A percentile compares a stretch with the other conserved stretches of the same genome.
These are phyloP conservation scores for Habropoda laboriosa DNA, from an alignment of 1,140 invertebrate genomes.

Conservation along the genomic window DNA sequence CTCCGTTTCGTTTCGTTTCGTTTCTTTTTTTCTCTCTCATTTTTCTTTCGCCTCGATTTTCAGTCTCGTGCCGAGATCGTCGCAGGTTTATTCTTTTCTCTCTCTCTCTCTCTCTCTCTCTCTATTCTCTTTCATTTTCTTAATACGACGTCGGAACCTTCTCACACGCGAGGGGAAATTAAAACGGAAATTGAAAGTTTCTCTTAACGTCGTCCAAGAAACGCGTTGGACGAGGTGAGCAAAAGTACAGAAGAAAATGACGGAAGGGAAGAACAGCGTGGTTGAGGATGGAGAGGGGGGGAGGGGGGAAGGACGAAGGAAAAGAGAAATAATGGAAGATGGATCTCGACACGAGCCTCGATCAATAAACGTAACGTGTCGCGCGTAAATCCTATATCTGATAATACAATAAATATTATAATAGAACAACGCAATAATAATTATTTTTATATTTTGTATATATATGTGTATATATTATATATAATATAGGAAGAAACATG, in stretches of 20 bases:
- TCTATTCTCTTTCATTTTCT: too few relatives aligned
- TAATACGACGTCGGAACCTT: not conserved
- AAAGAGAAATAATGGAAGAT: not conserved
- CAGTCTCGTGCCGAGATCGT: conserved; percentile 56
- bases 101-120: too few relatives aligned
- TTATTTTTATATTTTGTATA: conserved; percentile 76
- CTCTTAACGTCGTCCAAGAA: not conserved
- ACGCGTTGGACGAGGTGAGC: not conserved
- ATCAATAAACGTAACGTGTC: conserved; percentile 67
- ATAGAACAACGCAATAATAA: conserved; percentile 82
- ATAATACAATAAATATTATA: conserved; percentile 81
- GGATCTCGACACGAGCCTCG: conserved; percentile 58
- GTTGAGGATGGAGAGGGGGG: not conserved
- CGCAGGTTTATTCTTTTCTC: too few relatives aligned
- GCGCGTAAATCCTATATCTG: conserved; percentile 64
- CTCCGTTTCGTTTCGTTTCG: conserved; percentile 41
- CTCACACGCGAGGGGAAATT: conserved; percentile 1
- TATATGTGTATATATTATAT: conserved; percentile 74
- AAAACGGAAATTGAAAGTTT: conserved; percentile 2
- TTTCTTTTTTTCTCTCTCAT: too few relatives aligned
- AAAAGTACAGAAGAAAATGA: too few relatives aligned
- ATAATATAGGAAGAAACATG: conserved; percentile 79
- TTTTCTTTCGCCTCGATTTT: conserved; percentile 30
- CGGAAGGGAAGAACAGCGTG: not conserved
- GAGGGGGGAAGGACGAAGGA: too few relatives aligned